Evolutionary conservation across 2,888 invertebrate genomes (phyloP).

Genomic region (Eilema sororculum): DNA sequence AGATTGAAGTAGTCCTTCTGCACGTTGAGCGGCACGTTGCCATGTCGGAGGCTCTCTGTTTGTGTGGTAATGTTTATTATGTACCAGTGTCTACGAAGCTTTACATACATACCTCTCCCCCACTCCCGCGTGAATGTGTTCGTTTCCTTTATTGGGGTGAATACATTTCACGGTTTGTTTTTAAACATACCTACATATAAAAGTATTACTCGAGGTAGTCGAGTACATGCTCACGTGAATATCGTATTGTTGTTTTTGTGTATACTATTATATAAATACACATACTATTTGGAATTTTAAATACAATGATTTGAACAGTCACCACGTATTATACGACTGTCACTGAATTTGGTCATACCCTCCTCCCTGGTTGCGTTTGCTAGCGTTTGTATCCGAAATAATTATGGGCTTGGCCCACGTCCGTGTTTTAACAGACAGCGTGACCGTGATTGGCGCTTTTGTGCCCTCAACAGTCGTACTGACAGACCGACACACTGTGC

Average conservation of each 20-base stretch:
- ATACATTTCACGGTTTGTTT: slow-evolving; percentile 55
- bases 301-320: slow-evolving; percentile 10
- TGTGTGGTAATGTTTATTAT: slow-evolving; percentile 73
- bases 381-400: slow-evolving; percentile 1
- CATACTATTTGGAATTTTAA: neutral
- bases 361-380: neutral
- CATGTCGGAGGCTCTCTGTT: slow-evolving; percentile 56
- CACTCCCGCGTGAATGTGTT: slow-evolving; percentile 45
- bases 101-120: slow-evolving; percentile 55
- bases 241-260: neutral
- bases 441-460: slow-evolving; percentile 56
- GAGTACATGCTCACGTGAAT: neutral
- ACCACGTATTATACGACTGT: slow-evolving; percentile 9
- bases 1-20: slow-evolving; percentile 49
- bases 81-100: slow-evolving; percentile 60
- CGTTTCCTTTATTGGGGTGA: slow-evolving; percentile 52
- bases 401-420: slow-evolving; percentile 16
- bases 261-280: slow-evolving; percentile 9
- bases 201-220: slow-evolving; percentile 9
- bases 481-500: slow-evolving; percentile 33
- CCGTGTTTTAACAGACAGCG: slow-evolving; percentile 43
- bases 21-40: neutral
- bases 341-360: slow-evolving; percentile 10
- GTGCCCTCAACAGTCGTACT: slow-evolving; percentile 39
- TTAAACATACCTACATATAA: slow-evolving; percentile 39